Evolutionary conservation across 1,140 invertebrate species (phyloP), one percentile per base, ranked within the genome.

Genomic region (Diuraphis noxia): DNA sequence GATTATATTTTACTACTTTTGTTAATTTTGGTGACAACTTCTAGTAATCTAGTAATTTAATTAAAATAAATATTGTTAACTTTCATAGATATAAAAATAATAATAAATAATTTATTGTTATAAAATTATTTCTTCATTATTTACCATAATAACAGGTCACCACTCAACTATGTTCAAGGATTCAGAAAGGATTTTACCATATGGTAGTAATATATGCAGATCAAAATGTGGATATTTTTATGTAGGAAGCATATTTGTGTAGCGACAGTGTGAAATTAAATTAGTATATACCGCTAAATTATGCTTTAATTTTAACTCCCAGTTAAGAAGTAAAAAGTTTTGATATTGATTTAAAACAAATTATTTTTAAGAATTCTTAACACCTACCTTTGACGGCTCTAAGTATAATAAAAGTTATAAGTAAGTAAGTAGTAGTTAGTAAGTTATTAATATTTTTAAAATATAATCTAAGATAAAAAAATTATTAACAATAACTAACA

Each of bases 81-180:
- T 63, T 63, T 30, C 17, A n/a, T n/a, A 1, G 13, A n/a, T n/a
- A 1, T 17, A 0, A n/a, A 72, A 72, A 63, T 63, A n/a, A 56
- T 56, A 56, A 56, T 56, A 56, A 63, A 63, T n/a, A 63, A 63
- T 63, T 63, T 63, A 63, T 63, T 63, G 56, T 63, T 81, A 81
- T 40, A 8, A 25, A 30, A 81, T 81, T 36, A 38, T 38, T 23
- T 38, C 9, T 8, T 38, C 9, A 40, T 40, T 72, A 81, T 38
- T 25, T 30, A 81, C 9, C 79, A 81, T 79, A 79, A 38, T 23
- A 7, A 25, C 23, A 81, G 30, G 56, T 72, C n/a, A 38, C 36
- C 79, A 81, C 79, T 81, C 25, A 40, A 81, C 38, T 25, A 81
- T 30, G 3, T 81, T 81, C 38, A 25, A 81, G 38, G 36, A 40